Base-by-base conservation (phyloP, 1,140 invertebrate species). In the Drosophila pandora region DNA sequence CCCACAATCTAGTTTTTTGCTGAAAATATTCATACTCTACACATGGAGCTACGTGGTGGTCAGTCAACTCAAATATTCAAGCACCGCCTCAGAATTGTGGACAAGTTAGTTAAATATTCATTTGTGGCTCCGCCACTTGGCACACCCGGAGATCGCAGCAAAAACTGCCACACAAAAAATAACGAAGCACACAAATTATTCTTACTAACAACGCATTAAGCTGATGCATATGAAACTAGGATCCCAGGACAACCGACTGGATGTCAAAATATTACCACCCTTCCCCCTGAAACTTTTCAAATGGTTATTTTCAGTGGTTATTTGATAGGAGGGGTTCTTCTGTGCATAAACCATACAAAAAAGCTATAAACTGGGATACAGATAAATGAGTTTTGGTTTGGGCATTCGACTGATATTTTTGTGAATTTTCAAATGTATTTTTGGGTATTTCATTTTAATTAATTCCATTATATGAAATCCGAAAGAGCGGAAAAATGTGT, bases 81-180 rank as follows among this genome's bases (percentile, higher is more conserved):
- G 61, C 50, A 57, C 34, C 53, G 50, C 61, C 74, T 63, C 58
- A 74, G 64, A 85, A 78, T 75, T 87, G 50, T 71, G 56, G 65
- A 82, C 75, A 88, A 72, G 70, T 79, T 82, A 59, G 74, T 88
- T 88, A 87, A 87, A 87, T 88, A 87, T 87, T 88, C 82, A 87
- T 82, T 76, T 65, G 74, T 79, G 71, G 67, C 65, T 80, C 59
- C 56, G 61, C 67, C 76, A 53, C 80, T 75, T 72, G 59, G 70
- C 80, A 79, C 68, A 23, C 49, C 43, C 55, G 22, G 49, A 22
- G 53, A 30, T 62, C 53, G 57, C 57, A 21, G 13, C 9, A 30
- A 63, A 60, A 17, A 55, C n/a, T 2, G 10, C n/a, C 9, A 13
- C 8, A 28, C 21, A 58, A 23, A 41, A 52, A 32, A 30, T 37